Evolutionary conservation across 2,888 invertebrate species (phyloP).

Genomic region (Melanotus villosus): DNA sequence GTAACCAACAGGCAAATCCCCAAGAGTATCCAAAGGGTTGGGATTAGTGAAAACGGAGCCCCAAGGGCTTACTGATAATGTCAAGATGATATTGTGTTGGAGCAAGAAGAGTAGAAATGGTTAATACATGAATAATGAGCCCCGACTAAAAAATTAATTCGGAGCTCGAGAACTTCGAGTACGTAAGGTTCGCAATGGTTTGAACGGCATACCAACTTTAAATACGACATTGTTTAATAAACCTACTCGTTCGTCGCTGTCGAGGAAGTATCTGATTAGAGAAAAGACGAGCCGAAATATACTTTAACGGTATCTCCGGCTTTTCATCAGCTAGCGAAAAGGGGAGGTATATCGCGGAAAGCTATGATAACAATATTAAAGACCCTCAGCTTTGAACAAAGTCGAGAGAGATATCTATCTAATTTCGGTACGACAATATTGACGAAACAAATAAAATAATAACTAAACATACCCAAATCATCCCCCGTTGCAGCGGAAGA

Average conservation of each 20-base stretch:
- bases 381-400: conserved; percentile 18
- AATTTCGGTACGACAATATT: conserved; percentile 52
- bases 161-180: conserved; percentile 1
- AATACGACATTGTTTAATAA: conserved; percentile 30
- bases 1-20: not conserved
- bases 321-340: conserved; percentile 29
- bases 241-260: conserved; percentile 25
- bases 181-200: not conserved
- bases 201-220: conserved; percentile 14
- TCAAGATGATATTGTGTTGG: conserved; percentile 3
- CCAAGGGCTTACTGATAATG: conserved; percentile 7
- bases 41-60: conserved; percentile 15
- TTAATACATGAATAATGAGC: conserved; percentile 19
- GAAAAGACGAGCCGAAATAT: conserved; percentile 38
- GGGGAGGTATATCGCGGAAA: conserved; percentile 30
- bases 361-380: conserved; percentile 40
- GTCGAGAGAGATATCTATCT: conserved; percentile 49
- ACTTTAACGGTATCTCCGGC: conserved; percentile 33
- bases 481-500: not conserved
- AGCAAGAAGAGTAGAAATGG: conserved; percentile 13
- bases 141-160: conserved; percentile 20
- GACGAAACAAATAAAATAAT: conserved; percentile 46
- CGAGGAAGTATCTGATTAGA: conserved; percentile 37
- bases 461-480: conserved; percentile 19
- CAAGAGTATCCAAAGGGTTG: conserved; percentile 7